phyloP scores from a whole-genome alignment of 2,888 invertebrate genomes.

The Apotomis betuletana region DNA sequence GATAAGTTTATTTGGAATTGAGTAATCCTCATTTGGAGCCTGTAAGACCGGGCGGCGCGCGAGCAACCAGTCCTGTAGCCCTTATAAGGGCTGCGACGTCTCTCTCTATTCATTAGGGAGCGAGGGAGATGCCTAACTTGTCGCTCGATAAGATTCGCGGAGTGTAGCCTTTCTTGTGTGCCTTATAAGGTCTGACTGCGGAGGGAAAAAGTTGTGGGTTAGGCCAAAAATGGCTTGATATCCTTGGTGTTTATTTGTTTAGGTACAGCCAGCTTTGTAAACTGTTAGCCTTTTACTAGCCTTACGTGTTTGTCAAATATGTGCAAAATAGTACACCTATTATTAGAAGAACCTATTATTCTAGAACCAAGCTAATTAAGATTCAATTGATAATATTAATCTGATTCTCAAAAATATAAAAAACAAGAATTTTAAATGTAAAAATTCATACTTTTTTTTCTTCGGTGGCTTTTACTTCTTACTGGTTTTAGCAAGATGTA shows the following conservation, averaged over 20 bases:
- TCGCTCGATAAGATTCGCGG: slow-evolving; percentile 9
- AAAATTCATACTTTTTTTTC: too few species aligned
- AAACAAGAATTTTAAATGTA: too few species aligned
- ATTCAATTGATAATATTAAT: too few species aligned
- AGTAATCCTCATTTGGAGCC: slow-evolving; percentile 12
- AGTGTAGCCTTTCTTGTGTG: not conserved
- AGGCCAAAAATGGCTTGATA: slow-evolving; percentile 12
- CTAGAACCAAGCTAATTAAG: too few species aligned
- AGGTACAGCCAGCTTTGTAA: not conserved
- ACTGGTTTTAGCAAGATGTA: too few species aligned
- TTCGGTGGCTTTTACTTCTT: too few species aligned
- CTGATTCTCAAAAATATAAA: too few species aligned
- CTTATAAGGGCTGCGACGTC: slow-evolving; percentile 20
- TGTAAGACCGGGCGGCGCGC: slow-evolving; percentile 18
- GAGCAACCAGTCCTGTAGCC: slow-evolving; percentile 23
- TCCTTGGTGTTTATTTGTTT: not conserved
- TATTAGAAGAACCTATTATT: too few species aligned
- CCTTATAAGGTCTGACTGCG: slow-evolving; percentile 15
- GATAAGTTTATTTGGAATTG: not conserved
- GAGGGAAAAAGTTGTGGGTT: slow-evolving; percentile 19
- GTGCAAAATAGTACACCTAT: too few species aligned
- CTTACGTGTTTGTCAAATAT: too few species aligned
- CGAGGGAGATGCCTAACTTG: slow-evolving; percentile 5
- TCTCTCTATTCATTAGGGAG: slow-evolving; percentile 5
- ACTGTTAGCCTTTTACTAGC: not conserved